A percentile compares a stretch with the other conserved stretches of the same genome.
phyloP scores from a whole-genome alignment of 2,797 vertebrate species.

The Carapus acus region DNA sequence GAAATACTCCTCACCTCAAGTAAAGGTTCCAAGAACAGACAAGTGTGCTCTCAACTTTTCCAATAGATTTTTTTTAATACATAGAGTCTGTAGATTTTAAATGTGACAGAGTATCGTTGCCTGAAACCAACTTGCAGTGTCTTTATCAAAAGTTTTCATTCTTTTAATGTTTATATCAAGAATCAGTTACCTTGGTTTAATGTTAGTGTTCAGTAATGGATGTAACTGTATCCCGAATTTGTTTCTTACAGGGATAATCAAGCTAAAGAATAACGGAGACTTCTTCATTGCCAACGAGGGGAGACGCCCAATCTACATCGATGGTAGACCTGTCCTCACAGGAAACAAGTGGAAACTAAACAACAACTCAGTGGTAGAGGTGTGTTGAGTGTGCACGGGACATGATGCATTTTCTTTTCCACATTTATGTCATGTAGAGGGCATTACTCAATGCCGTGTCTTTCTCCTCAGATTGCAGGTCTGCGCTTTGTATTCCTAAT shows the following conservation, averaged over 20 bases:
- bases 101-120: no score
- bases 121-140: no score
- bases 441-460: background rate
- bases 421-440: background rate
- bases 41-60: no score
- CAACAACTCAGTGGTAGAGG: conserved; percentile 96
- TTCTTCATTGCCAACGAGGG: conserved; percentile 97
- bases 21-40: no score
- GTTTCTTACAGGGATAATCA: conserved; percentile 84
- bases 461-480: conserved; percentile 81
- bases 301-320: conserved; percentile 89
- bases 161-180: no score
- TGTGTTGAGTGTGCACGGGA: conserved; percentile 38
- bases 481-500: conserved; percentile 96
- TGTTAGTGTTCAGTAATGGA: no score
- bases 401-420: background rate
- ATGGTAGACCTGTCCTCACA: conserved; percentile 87
- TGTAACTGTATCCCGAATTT: no score
- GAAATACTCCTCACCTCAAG: no score
- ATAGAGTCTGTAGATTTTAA: no score
- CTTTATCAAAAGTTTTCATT: no score
- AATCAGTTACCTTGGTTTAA: no score
- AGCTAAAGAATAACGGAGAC: conserved; percentile 93
- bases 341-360: conserved; percentile 96
- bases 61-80: no score